Evolutionary conservation across 2,113 vertebrate genomes (phyloP), one percentile per base, ranked within the genome.

Genomic region (Aegithalos caudatus): DNA sequence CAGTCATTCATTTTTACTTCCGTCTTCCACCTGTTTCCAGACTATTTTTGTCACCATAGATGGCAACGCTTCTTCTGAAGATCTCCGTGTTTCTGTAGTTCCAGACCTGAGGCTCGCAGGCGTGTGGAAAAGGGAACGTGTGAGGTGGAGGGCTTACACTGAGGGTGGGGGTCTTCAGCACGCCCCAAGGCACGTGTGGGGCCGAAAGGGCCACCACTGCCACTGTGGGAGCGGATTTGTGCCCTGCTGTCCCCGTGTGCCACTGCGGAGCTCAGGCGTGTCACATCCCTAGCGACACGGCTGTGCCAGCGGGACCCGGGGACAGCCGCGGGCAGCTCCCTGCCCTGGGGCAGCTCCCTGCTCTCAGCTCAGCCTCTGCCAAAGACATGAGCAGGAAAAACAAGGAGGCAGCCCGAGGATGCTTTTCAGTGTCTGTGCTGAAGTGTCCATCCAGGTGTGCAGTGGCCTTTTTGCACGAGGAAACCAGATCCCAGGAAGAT

Each of bases 101-200:
- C 40, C 40, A 72, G n/a, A 12, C 9, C 21, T 12, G n/a, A 12
- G 38, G 20, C 13, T 81, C 1, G 0, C n/a, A 50, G 56, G 51
- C 16, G 28, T 9, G 28, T n/a, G 35, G 24, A 27, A 50, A 42
- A 40, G 27, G 22, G 40, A 54, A 9, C 0, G 0, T 3, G 20
- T 5, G 22, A 7, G 12, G 13, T 42, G 7, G 6, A 14, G 18
- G 13, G 8, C 48, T 78, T 27, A 27, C 12, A 1, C 7, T 8
- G 40, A 0, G 22, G 20, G 1, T 8, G 24, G 47, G 38, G 15
- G 3, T 8, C 8, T 69, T 4, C 67, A 66, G 31, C n/a, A 33
- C 2, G 0, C 20, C 31, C 7, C 2, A 0, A 0, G 60, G 16
- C 47, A 14, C 4, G 1, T 0, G 29, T 21, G 66, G 31, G 28